Evolutionary conservation across 2,797 vertebrate genomes (phyloP).

Genomic region (Lepilemur ruficaudatus): DNA sequence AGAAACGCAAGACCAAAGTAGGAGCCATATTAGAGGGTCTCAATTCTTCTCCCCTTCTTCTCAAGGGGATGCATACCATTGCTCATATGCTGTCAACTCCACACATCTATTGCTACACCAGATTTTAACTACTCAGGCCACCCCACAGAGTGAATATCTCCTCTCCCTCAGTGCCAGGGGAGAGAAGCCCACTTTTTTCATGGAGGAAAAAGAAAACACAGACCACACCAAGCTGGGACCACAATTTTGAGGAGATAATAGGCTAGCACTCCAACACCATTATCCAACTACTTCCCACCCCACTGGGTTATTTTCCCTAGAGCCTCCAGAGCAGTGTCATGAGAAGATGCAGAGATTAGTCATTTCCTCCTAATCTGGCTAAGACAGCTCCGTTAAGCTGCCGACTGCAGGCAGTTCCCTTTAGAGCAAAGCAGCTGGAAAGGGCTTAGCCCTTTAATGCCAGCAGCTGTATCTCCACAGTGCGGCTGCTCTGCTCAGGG

Average conservation of each 20-base stretch:
- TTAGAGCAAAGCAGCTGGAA: constrained; percentile 77
- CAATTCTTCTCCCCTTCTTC: neutral
- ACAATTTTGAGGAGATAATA: constrained; percentile 21
- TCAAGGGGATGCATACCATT: neutral
- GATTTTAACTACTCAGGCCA: neutral
- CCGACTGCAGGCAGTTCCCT: constrained; percentile 30
- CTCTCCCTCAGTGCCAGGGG: neutral
- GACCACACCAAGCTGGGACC: neutral
- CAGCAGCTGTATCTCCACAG: constrained; percentile 71
- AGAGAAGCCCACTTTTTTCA: neutral
- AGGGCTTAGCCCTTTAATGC: constrained; percentile 78
- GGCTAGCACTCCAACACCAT: neutral
- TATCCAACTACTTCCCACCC: constrained; percentile 57
- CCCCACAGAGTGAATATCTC: neutral
- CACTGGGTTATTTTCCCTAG: neutral
- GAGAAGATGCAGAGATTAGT: constrained; percentile 69
- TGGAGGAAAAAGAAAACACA: constrained; percentile 42
- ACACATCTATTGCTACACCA: neutral
- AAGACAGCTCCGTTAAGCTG: constrained; percentile 65
- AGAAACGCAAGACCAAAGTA: neutral
- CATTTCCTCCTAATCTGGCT: constrained; percentile 67
- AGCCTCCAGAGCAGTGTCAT: constrained; percentile 18
- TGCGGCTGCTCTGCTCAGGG: constrained; percentile 56
- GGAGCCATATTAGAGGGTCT: neutral
- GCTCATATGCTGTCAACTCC: neutral